Evolutionary conservation across 2,113 vertebrate genomes (phyloP), one percentile per base, ranked within the genome.

Genomic region (Upupa epops): DNA sequence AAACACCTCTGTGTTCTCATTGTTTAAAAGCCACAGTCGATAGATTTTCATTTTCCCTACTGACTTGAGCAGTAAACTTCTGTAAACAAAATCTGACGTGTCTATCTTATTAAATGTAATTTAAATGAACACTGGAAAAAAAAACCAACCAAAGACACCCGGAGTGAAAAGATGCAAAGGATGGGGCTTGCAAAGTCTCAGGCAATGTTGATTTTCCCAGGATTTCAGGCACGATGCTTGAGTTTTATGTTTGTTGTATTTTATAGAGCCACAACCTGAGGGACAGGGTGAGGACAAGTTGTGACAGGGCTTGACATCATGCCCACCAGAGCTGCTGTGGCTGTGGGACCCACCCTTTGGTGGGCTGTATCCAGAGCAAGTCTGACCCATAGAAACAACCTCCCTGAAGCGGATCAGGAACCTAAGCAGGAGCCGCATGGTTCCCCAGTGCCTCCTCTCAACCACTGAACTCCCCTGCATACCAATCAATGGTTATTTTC

Each of bases 21-120:
- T 97, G 90, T 96, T 95, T 95, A 93, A 95, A 95, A 96, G 89
- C 77, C 89, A 92, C 84, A 95, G 89, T 93, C 87, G 21, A 94
- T 95, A 95, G 93, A 93, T 95, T 96, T 96, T 94, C 95, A 96
- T 96, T 96, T 96, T 93, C 95, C 95, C 95, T 60, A 37, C 95
- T 96, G 96, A 90, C 82, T 95, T 83, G 88, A 94, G 81, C 77
- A 91, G 93, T 95, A 96, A 96, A 96, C 93, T 96, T 93, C 85
- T 68, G 92, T 96, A 97, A 97, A 97, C 94, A 97, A 96, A 96
- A 92, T 82, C 93, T 94, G 82, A 95, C 34, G 3, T 94, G 95
- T 61, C 74, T 92, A 90, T 85, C 79, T 93, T 94, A 91, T 96
- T 95, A 91, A 94, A 86, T 78, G 54, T 75, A 73, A 95, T 91